These are phyloP conservation scores for Lordiphosa andalusiaca DNA, from an alignment of 2,888 invertebrate species.

Conservation along the genomic window DNA sequence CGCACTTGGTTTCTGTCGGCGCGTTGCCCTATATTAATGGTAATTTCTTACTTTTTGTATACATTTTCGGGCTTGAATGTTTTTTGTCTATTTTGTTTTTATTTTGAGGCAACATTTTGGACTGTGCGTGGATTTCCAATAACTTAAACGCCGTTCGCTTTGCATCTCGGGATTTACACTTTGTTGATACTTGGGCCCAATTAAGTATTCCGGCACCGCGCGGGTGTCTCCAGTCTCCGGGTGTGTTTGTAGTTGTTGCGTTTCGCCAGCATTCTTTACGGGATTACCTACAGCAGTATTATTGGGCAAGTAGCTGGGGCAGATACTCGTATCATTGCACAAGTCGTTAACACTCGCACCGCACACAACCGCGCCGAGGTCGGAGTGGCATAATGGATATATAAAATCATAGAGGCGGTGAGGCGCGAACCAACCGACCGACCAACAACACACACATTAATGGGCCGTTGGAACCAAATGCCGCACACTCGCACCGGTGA, in stretches of 20 bases:
- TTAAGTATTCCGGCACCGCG: conserved; percentile 54
- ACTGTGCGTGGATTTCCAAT: conserved; percentile 58
- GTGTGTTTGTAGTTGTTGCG: conserved; percentile 10
- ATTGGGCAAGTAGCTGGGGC: conserved; percentile 1
- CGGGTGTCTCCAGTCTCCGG: conserved; percentile 28
- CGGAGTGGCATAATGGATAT: conserved; percentile 29
- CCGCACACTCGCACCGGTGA: conserved; percentile 50
- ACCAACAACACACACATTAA: conserved; percentile 41
- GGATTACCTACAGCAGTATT: background rate
- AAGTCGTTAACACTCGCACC: conserved; percentile 13
- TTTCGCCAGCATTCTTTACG: background rate
- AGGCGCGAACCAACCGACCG: conserved; percentile 50
- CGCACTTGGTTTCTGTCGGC: conserved; percentile 75
- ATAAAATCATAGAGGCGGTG: conserved; percentile 45
- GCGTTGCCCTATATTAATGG: conserved; percentile 74
- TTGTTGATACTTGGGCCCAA: conserved; percentile 73
- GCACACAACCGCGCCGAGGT: conserved; percentile 35
- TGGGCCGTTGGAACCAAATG: conserved; percentile 60
- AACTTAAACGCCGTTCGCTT: conserved; percentile 62
- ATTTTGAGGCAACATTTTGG: conserved; percentile 45
- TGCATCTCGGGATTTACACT: conserved; percentile 67
- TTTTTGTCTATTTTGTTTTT: conserved; percentile 52
- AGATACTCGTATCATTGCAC: conserved; percentile 10
- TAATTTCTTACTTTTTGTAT: conserved; percentile 68
- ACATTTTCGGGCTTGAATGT: conserved; percentile 47